phyloP scores from a whole-genome alignment of 2,888 invertebrate species.

The Eledone cirrhosa region DNA sequence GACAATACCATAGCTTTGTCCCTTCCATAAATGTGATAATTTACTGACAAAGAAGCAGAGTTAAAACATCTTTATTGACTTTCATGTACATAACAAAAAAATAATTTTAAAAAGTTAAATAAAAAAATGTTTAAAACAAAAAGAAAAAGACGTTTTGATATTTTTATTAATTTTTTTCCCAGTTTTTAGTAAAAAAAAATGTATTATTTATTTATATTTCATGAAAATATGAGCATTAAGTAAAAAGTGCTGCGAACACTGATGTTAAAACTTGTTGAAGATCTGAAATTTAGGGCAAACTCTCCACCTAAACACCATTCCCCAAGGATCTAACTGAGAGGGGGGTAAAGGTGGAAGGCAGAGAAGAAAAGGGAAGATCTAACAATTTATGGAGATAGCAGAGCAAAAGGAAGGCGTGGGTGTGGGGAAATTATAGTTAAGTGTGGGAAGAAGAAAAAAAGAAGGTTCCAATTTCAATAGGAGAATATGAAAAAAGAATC shows the following conservation, averaged over 20 bases:
- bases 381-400: neutral
- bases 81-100: slow-evolving; percentile 27
- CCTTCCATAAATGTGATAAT: neutral
- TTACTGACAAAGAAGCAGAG: slow-evolving; percentile 5
- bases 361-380: slow-evolving; percentile 1
- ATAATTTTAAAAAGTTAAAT: slow-evolving; percentile 21
- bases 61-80: slow-evolving; percentile 27
- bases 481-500: too few species aligned
- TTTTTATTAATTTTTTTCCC: slow-evolving; percentile 23
- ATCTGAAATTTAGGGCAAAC: too few species aligned
- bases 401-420: neutral
- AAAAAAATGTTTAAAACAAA: slow-evolving; percentile 28
- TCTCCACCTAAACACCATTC: too few species aligned
- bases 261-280: slow-evolving; percentile 3
- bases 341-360: neutral
- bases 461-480: neutral
- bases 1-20: neutral
- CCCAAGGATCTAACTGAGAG: too few species aligned
- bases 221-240: slow-evolving; percentile 22
- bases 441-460: neutral
- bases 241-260: slow-evolving; percentile 7
- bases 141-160: slow-evolving; percentile 1
- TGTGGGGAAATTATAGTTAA: neutral
- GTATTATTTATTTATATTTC: slow-evolving; percentile 4
- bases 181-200: slow-evolving; percentile 22